Base-by-base conservation (phyloP, 2,888 invertebrate species). In the Dasypolia templi region DNA sequence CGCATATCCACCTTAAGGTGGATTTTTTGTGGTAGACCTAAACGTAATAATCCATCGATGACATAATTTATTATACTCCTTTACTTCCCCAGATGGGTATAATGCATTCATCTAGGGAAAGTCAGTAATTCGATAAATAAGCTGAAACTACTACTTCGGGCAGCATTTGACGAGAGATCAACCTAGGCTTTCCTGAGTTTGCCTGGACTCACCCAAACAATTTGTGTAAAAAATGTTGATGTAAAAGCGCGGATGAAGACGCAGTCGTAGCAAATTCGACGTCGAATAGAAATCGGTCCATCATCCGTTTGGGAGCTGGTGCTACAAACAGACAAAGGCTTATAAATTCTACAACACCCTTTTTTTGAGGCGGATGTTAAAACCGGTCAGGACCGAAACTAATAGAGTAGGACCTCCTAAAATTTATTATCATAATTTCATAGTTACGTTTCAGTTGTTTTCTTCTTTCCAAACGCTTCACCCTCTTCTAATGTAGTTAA, bases 401-500 rank as follows among this genome's bases (percentile, higher is more conserved):
- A 44, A 53, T 55, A 46, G 46, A 56, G 26, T 71, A 71, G 26
- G 56, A 68, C 26, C 26, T 44, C 46, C n/a, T n/a, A n/a, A n/a
- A n/a, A 46, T 51, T 46, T 49, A 49, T 42, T 59, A 29, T 72
- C 6, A 12, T 62, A 39, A 29, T 42, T 29, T 39, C 39, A 3
- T 1, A 11, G 17, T 22, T 42, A 4, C 0, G 17, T 17, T 3
- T 0, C 11, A n/a, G 22, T 0, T 53, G 29, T 49, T 51, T 44
- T n/a, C n/a, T 63, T 78, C 59, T 92, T 94, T 17, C 95, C 95
- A 80, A 96, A 95, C 51, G 94, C 94, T 92, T 98, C 98, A 4
- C 98, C 98, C 88, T 98, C 98, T 87, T 98, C 97, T 67, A 98
- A 96, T 0, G 98, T 98, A 82, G 98, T 98, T 66, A 98, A 98